phyloP scores from a whole-genome alignment of 2,113 vertebrate genomes.

The Pseudonaja textilis region DNA sequence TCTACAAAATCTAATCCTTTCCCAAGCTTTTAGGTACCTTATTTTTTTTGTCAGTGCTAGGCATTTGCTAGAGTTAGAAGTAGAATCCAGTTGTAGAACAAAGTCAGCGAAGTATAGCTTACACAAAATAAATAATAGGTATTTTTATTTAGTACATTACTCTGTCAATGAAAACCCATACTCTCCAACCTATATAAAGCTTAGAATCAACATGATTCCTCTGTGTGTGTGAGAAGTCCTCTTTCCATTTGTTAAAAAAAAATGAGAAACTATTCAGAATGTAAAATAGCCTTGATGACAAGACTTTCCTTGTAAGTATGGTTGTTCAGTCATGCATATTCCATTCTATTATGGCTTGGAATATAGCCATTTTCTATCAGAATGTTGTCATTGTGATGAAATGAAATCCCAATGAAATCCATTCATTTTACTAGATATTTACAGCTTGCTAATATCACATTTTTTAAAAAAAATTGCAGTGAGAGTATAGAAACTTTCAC shows the following conservation, averaged over 20 bases:
- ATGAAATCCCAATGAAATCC: background rate
- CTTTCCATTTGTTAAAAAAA: background rate
- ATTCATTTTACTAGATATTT: conserved; percentile 26
- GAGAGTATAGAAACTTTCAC: background rate
- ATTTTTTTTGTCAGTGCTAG: background rate
- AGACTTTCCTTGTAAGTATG: conserved; percentile 14
- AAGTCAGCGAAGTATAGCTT: background rate
- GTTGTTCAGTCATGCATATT: conserved; percentile 28
- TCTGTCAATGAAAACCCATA: background rate
- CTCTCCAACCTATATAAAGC: background rate
- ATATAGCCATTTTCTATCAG: conserved; percentile 29
- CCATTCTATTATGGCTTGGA: conserved; percentile 36
- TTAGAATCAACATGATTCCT: background rate
- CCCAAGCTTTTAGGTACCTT: background rate
- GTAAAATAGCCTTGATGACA: background rate
- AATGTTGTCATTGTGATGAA: conserved; percentile 21
- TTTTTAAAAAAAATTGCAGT: conserved; percentile 10
- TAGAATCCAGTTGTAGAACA: background rate
- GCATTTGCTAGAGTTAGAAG: background rate
- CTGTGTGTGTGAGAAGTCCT: background rate
- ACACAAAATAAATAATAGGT: background rate
- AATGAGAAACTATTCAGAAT: background rate
- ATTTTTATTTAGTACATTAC: background rate
- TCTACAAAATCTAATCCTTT: background rate
- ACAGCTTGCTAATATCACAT: conserved; percentile 17